A percentile compares a stretch with the other conserved stretches of the same genome.
Evolutionary conservation across 1,140 invertebrate genomes (phyloP).

Genomic region (Plectus sambesii): DNA sequence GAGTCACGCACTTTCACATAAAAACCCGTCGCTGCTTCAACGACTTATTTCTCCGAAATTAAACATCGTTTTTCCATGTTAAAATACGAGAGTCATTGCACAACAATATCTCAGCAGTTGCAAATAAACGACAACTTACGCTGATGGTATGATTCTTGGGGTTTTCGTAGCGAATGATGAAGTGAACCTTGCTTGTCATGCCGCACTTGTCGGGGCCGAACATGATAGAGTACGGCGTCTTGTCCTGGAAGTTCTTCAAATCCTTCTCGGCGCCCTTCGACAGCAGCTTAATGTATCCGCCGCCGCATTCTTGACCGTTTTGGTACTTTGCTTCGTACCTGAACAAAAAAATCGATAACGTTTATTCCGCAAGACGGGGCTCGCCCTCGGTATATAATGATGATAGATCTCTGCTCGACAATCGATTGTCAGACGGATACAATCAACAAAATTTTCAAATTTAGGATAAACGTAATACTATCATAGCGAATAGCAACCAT

Average conservation of each 20-base stretch:
- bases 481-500: too few species aligned
- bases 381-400: constrained; percentile 6
- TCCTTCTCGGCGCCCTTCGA: constrained; percentile 40
- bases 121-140: constrained; percentile 40
- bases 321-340: constrained; percentile 58
- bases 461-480: too few species aligned
- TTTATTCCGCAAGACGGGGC: too few species aligned
- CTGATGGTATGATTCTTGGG: constrained; percentile 74
- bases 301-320: constrained; percentile 95
- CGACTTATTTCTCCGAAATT: too few species aligned
- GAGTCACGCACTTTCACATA: too few species aligned
- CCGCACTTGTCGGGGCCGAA: constrained; percentile 99
- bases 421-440: too few species aligned
- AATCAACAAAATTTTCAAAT: too few species aligned
- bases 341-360: constrained; percentile 21
- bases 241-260: constrained; percentile 71
- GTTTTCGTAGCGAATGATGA: constrained; percentile 92
- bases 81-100: too few species aligned
- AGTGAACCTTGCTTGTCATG: constrained; percentile 83
- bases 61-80: too few species aligned
- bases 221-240: constrained; percentile 73
- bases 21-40: constrained; percentile 65
- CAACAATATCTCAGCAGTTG: too few species aligned
- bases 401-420: constrained; percentile 1
- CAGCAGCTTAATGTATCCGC: constrained; percentile 88